Evolutionary conservation across 1,140 invertebrate genomes (phyloP), one percentile per base, ranked within the genome.

Genomic region (Musca domestica): DNA sequence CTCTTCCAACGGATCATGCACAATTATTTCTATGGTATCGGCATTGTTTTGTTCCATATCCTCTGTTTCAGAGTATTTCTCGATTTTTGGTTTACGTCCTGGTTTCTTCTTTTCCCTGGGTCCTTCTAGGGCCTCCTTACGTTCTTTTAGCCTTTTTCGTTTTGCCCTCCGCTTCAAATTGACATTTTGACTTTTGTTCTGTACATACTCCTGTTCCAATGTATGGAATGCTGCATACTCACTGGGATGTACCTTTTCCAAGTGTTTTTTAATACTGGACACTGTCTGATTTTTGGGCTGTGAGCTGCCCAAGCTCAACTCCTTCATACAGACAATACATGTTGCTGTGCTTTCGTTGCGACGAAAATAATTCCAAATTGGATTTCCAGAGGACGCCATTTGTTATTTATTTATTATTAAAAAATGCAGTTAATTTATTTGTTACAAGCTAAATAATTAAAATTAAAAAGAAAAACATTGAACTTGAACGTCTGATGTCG

Each of bases 341-440:
- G 63, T 48, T 19, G 46, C 63, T 17, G 63, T 64, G n/a, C 63
- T 49, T 22, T 64, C 47, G n/a, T 64, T 64, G 20, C 63, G 63
- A 9, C 15, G 41, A 64, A 48, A 64, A 48, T 48, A 64, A 47
- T 64, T 49, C 63, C 63, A 64, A 2, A 64, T 47, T 7, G 56
- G 56, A 61, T 61, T 61, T 12, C 27, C 17, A 20, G 56, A 30
- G 2, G 27, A 27, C n/a, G 56, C 56, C 56, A 61, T 61, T 41
- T 41, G 6, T 41, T 5, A 12, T 5, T 41, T 4, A 30, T 30
- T 30, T 30, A 30, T 30, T 30, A 4, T 30, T 30, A 30, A 30
- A 30, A 4, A 30, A 30, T 30, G n/a, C n/a, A n/a, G n/a, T n/a
- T n/a, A n/a, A n/a, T 30, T 3, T 30, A 30, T 30, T 30, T 30